A percentile compares a stretch with the other conserved stretches of the same genome.
phyloP scores from a whole-genome alignment of 2,888 invertebrate species.

The Amphipoea oculea region DNA sequence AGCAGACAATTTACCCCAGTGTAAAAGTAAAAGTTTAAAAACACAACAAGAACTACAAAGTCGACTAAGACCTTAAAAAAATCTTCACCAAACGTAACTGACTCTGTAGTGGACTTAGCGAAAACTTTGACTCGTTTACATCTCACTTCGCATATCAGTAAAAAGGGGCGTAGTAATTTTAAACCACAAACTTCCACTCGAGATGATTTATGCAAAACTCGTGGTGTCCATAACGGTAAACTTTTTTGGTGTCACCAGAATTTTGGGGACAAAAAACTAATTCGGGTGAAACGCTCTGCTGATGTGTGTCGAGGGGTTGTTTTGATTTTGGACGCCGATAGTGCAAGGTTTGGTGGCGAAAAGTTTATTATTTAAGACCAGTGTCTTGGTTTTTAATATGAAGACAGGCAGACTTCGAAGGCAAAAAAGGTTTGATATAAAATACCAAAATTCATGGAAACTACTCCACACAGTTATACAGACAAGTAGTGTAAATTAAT shows the following conservation, averaged over 20 bases:
- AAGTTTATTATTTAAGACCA: conserved; percentile 41
- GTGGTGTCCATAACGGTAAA: conserved; percentile 84
- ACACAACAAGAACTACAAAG: conserved; percentile 13
- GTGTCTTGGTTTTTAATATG: conserved; percentile 10
- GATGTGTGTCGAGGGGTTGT: conserved; percentile 62
- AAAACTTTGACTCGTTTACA: conserved; percentile 46
- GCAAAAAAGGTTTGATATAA: background rate
- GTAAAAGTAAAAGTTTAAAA: conserved; percentile 10
- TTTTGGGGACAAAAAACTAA: conserved; percentile 68
- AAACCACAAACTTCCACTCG: conserved; percentile 75
- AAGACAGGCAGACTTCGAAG: background rate
- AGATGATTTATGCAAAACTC: conserved; percentile 87
- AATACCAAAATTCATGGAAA: background rate
- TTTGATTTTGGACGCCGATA: conserved; percentile 68
- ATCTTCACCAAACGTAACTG: conserved; percentile 11
- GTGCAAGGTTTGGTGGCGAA: conserved; percentile 50
- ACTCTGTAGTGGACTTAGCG: conserved; percentile 19
- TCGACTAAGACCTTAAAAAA: conserved; percentile 12
- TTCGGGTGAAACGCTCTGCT: conserved; percentile 66
- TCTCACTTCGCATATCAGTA: conserved; percentile 43
- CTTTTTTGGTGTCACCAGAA: conserved; percentile 73
- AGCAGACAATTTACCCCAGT: background rate
- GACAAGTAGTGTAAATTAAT: background rate
- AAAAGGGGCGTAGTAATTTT: conserved; percentile 70
- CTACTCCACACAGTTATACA: background rate